Base-by-base conservation (phyloP, 2,113 vertebrate species). In the Anseranas semipalmata region DNA sequence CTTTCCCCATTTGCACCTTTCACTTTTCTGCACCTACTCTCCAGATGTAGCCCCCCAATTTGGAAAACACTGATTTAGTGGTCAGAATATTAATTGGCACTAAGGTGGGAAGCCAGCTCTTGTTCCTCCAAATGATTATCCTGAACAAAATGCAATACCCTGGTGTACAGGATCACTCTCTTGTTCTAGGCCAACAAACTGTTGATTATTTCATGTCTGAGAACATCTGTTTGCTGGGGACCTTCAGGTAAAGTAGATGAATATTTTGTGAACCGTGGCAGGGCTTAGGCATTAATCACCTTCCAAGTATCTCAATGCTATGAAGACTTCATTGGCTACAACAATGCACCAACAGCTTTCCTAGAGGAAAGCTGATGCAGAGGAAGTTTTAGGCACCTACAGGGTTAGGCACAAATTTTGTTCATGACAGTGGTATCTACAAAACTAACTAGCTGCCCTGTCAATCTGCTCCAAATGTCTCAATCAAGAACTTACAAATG, bases 151-250 rank as follows among this genome's bases (percentile, higher is more conserved):
- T 68, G 27, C 39, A 62, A 7, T 4, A 70, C 11, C 20, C 3
- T 66, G 9, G 6, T 3, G 10, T 41, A 52, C 33, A 58, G 73
- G 89, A 95, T 50, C 6, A 27, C 89, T 76, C 87, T 79, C 35
- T 90, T 77, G 12, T 82, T 96, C 81, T 43, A 60, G 50, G 35
- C 32, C 53, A 88, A 60, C 48, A 35, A 45, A 41, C 35, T 71
- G 52, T 58, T 91, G 89, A 94, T 92, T 90, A 83, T 85, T 95
- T 87, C 71, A 67, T 85, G 43, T 20, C 48, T 79, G 24, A 91
- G 35, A 37, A 92, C 45, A 50, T 52, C 67, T 83, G 20, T 83
- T 88, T 16, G 19, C 63, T 95, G 3, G 0, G 63, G 67, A 80
- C n/a, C 76, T 90, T 52, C 32, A 85, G 32, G 74, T 67, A 79